Conservation (phyloP, 1,140 invertebrate species). For the Bombus waltoni region DNA sequence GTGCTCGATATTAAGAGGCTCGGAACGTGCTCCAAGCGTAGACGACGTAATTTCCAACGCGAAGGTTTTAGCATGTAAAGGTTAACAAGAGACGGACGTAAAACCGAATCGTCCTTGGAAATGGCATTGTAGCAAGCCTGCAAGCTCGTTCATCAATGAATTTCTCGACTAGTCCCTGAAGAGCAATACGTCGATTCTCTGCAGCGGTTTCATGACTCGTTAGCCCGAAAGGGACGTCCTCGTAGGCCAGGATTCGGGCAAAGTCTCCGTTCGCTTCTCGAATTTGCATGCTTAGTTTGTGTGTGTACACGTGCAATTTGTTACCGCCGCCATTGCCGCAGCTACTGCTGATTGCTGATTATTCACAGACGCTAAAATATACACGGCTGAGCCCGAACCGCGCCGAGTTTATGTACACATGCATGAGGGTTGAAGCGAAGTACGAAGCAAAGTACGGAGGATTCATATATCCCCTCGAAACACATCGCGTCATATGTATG, state of each 20-base stretch:
- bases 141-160: neutral
- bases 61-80: too few species aligned
- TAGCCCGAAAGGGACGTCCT: constrained; percentile 65
- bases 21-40: too few species aligned
- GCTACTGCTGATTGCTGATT: constrained; percentile 74
- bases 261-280: constrained; percentile 65
- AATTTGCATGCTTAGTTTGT: constrained; percentile 70
- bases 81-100: neutral
- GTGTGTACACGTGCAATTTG: constrained; percentile 73
- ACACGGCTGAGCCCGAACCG: constrained; percentile 65
- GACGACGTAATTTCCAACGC: too few species aligned
- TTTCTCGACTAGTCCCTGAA: constrained; percentile 42
- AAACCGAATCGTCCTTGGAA: neutral
- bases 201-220: constrained; percentile 69
- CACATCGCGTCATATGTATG: neutral
- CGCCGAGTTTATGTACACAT: constrained; percentile 67
- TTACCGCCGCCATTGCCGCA: constrained; percentile 72
- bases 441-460: constrained; percentile 48
- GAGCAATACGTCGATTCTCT: constrained; percentile 66
- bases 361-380: constrained; percentile 75
- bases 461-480: constrained; percentile 55
- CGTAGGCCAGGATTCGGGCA: constrained; percentile 62
- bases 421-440: constrained; percentile 36
- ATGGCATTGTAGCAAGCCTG: neutral
- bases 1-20: too few species aligned